phyloP scores from a whole-genome alignment of 2,888 invertebrate genomes.

The Conistra vaccinii region DNA sequence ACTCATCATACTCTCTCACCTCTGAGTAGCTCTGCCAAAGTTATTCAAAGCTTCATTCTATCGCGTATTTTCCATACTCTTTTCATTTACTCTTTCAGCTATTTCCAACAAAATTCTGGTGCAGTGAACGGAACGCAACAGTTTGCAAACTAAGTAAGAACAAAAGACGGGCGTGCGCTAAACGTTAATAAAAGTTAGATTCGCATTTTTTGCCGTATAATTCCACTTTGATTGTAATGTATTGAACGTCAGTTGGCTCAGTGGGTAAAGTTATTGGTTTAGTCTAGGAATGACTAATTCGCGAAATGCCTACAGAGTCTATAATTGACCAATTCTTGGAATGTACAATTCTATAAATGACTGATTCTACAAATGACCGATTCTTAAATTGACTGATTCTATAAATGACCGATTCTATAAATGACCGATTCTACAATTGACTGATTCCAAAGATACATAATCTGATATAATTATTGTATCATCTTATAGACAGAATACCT shows the following conservation, averaged over 20 bases:
- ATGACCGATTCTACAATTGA: too few relatives aligned
- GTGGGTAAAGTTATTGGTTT: neutral
- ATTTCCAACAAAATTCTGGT: slow-evolving; percentile 31
- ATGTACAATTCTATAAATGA: too few relatives aligned
- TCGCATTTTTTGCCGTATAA: slow-evolving; percentile 30
- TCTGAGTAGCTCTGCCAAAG: neutral
- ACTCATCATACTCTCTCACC: neutral
- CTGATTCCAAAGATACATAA: too few relatives aligned
- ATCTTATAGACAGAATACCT: too few relatives aligned
- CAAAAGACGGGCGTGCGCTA: slow-evolving; percentile 46
- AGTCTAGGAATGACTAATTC: too few relatives aligned
- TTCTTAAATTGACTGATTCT: too few relatives aligned
- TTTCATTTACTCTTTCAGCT: slow-evolving; percentile 29
- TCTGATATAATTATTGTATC: too few relatives aligned
- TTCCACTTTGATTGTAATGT: slow-evolving; percentile 46
- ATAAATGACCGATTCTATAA: too few relatives aligned
- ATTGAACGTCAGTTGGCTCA: slow-evolving; percentile 15
- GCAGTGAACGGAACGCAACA: slow-evolving; percentile 39
- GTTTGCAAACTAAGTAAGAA: slow-evolving; percentile 61
- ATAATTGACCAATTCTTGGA: too few relatives aligned
- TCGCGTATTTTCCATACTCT: neutral
- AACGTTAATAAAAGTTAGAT: slow-evolving; percentile 55
- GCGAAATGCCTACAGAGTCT: too few relatives aligned
- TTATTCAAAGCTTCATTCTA: neutral
- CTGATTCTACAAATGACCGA: too few relatives aligned